Conservation (phyloP, 2,888 invertebrate genomes). For the Himalopsyche kuldschensis region DNA sequence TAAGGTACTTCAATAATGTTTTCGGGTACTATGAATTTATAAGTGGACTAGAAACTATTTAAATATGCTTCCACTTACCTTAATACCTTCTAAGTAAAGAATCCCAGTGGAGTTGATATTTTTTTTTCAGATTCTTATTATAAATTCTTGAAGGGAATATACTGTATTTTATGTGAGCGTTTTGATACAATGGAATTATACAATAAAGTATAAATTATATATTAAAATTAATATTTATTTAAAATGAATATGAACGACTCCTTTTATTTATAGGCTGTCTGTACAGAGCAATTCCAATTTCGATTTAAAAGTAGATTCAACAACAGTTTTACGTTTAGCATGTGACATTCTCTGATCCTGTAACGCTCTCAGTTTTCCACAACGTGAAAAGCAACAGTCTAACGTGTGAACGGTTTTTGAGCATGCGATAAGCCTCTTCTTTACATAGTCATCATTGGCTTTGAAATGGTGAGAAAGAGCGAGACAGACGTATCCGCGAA, state of each 20-base stretch:
- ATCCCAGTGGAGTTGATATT: no score
- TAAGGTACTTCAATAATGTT: no score
- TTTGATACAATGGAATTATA: no score
- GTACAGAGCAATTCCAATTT: slow-evolving; percentile 38
- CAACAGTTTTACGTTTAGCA: slow-evolving; percentile 32
- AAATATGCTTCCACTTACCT: no score
- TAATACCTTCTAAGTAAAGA: no score
- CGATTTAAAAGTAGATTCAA: slow-evolving; percentile 39
- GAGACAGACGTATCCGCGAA: neutral
- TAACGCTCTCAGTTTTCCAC: slow-evolving; percentile 2
- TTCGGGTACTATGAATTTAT: no score
- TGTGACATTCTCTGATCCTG: slow-evolving; percentile 16
- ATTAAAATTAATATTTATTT: neutral
- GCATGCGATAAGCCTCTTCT: slow-evolving; percentile 36
- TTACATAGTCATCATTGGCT: slow-evolving; percentile 33
- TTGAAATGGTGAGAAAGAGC: slow-evolving; percentile 1
- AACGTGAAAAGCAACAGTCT: slow-evolving; percentile 30
- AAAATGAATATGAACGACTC: neutral
- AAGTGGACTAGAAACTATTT: no score
- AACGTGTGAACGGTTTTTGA: slow-evolving; percentile 33
- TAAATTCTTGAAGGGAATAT: no score
- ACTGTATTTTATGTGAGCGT: no score
- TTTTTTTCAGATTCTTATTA: no score
- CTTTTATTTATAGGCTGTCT: slow-evolving; percentile 6
- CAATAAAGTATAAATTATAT: no score